Percentiles rank a stretch among this genome's conserved stretches.
Conservation (phyloP, 1,140 invertebrate species). For the Drosophila baimaii region DNA sequence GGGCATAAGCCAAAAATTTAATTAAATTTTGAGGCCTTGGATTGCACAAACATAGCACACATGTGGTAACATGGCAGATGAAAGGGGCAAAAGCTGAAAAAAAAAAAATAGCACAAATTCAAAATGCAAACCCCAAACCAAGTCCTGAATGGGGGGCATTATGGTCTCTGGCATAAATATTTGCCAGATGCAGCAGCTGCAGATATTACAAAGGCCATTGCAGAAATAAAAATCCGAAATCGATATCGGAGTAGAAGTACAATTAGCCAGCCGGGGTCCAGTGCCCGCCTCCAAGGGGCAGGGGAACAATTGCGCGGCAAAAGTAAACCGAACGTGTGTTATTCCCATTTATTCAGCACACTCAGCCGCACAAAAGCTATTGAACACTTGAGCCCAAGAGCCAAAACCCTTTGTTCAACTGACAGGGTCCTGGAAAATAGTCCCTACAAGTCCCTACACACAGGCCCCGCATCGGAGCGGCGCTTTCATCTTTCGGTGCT, state of each 20-base stretch:
- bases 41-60: background rate
- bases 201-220: conserved; percentile 38
- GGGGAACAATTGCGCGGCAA: conserved; percentile 11
- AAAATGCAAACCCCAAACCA: conserved; percentile 34
- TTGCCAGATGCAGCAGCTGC: conserved; percentile 59
- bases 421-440: conserved; percentile 30
- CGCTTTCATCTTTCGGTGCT: conserved; percentile 7
- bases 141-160: conserved; percentile 5
- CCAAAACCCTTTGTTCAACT: conserved; percentile 42
- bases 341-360: conserved; percentile 24
- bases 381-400: conserved; percentile 41
- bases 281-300: conserved; percentile 5
- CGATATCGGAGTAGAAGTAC: conserved; percentile 49
- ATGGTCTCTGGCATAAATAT: conserved; percentile 52
- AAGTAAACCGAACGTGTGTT: conserved; percentile 44
- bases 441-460: conserved; percentile 26
- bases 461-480: conserved; percentile 16
- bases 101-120: conserved; percentile 11
- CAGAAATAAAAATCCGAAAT: conserved; percentile 33
- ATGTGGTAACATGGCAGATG: conserved; percentile 12
- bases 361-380: conserved; percentile 36
- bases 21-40: conserved; percentile 40
- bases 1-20: conserved; percentile 40
- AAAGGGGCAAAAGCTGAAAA: background rate
- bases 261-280: conserved; percentile 68